Evolutionary conservation across 2,888 invertebrate species (phyloP).

Genomic region (Apamea anceps): DNA sequence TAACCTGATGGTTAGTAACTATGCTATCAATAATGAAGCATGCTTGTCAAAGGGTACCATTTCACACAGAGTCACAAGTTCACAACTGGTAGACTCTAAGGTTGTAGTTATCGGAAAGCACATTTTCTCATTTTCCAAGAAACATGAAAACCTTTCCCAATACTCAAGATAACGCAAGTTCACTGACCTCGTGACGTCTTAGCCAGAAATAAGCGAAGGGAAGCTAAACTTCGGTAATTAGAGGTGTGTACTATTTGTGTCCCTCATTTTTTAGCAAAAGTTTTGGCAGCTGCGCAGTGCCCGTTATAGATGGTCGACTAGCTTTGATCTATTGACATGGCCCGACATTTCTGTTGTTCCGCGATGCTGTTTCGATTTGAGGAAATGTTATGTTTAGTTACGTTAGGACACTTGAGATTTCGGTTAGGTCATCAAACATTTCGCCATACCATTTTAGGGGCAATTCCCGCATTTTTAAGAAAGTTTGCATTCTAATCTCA

Average conservation of each 20-base stretch:
- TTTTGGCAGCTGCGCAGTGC: conserved; percentile 63
- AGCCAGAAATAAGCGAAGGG: conserved; percentile 60
- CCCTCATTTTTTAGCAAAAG: conserved; percentile 63
- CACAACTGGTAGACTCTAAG: not conserved
- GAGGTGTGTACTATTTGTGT: conserved; percentile 64
- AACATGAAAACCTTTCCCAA: conserved; percentile 24
- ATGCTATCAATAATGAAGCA: not conserved
- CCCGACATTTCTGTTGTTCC: conserved; percentile 50
- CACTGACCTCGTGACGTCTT: conserved; percentile 61
- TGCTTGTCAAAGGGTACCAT: not conserved
- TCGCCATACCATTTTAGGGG: not conserved
- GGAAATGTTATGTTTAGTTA: conserved; percentile 6
- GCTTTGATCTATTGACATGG: conserved; percentile 68
- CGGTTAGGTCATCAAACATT: not conserved
- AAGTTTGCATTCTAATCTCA: not conserved
- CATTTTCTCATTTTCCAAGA: conserved; percentile 31
- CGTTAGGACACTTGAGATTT: not conserved
- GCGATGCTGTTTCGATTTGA: conserved; percentile 13
- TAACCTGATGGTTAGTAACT: not conserved
- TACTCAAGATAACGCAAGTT: conserved; percentile 59
- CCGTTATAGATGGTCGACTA: conserved; percentile 54
- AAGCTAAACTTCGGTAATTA: conserved; percentile 63
- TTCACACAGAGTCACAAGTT: not conserved
- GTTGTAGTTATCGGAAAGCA: conserved; percentile 32
- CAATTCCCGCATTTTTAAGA: not conserved